phyloP scores from a whole-genome alignment of 2,888 invertebrate species.

The Lepidocyrtoides sp. region DNA sequence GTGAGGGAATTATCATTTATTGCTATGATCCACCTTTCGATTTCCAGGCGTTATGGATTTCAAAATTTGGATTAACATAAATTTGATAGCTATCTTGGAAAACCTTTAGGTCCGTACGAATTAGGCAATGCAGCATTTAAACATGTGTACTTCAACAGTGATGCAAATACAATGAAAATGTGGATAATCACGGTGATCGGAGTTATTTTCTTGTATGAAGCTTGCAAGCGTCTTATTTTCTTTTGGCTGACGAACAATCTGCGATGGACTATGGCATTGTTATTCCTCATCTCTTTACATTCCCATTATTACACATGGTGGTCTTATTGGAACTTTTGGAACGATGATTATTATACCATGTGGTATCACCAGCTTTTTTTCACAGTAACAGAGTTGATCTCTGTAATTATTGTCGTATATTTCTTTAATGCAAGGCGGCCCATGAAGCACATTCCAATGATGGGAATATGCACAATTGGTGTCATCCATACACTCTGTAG shows the following conservation, averaged over 20 bases:
- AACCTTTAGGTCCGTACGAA: not conserved
- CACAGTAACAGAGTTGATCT: slow-evolving; percentile 89
- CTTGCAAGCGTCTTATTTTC: slow-evolving; percentile 88
- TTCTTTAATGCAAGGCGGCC: slow-evolving; percentile 88
- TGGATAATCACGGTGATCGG: slow-evolving; percentile 89
- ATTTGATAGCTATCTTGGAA: too few relatives aligned
- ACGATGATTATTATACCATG: slow-evolving; percentile 91
- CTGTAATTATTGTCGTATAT: slow-evolving; percentile 89
- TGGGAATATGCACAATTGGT: slow-evolving; percentile 89
- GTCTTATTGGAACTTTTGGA: slow-evolving; percentile 91
- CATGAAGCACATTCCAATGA: slow-evolving; percentile 88
- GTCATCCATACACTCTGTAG: slow-evolving; percentile 89
- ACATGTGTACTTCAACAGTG: slow-evolving; percentile 91
- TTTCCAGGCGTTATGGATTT: not conserved
- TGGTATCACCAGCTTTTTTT: slow-evolving; percentile 91
- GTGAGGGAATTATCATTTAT: too few relatives aligned
- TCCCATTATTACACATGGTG: slow-evolving; percentile 91
- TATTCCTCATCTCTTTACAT: slow-evolving; percentile 89
- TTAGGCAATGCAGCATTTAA: slow-evolving; percentile 87
- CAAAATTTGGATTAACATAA: too few relatives aligned
- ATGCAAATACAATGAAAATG: slow-evolving; percentile 90
- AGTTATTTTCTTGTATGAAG: slow-evolving; percentile 89
- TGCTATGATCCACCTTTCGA: too few relatives aligned
- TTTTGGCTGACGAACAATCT: slow-evolving; percentile 88
- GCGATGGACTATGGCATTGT: slow-evolving; percentile 90